Percentiles rank a stretch among this genome's conserved stretches.
These are phyloP conservation scores for Nemopilema nomurai DNA, from an alignment of 30 jellyfish, hydroid and myxozoan species.

Conservation along the genomic window DNA sequence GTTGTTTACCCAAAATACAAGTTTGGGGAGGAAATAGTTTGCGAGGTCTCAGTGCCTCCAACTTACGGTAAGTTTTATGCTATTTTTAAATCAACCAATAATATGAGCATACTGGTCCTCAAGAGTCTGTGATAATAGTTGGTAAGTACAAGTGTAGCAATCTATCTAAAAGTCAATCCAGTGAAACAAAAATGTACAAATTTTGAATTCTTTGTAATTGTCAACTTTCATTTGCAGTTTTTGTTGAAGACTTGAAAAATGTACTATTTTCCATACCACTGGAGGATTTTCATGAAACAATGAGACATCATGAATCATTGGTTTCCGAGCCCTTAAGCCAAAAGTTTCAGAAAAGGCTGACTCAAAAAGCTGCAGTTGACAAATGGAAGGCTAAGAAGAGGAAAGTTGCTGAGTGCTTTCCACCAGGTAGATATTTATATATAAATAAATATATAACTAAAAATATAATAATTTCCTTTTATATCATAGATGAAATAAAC, in stretches of 20 bases:
- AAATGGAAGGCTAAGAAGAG: conserved; percentile 3
- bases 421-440: background rate
- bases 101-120: background rate
- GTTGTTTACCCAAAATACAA: conserved; percentile 33
- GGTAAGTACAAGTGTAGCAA: background rate
- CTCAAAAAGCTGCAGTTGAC: conserved; percentile 9
- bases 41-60: conserved; percentile 17
- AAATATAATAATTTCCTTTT: background rate
- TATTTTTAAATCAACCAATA: background rate
- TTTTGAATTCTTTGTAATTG: background rate
- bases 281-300: background rate
- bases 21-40: conserved; percentile 32
- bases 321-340: conserved; percentile 5
- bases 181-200: background rate
- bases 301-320: background rate
- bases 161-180: background rate
- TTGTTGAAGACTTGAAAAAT: background rate
- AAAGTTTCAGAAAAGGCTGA: background rate
- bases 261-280: background rate
- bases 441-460: background rate
- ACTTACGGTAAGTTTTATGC: conserved; percentile 14
- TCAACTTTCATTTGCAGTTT: background rate
- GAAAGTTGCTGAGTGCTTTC: background rate
- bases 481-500: background rate
- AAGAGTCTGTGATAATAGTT: background rate